These are phyloP conservation scores for Palythoa heliodiscus DNA, from an alignment of 92 coral and sea anemone species.

Conservation along the genomic window DNA sequence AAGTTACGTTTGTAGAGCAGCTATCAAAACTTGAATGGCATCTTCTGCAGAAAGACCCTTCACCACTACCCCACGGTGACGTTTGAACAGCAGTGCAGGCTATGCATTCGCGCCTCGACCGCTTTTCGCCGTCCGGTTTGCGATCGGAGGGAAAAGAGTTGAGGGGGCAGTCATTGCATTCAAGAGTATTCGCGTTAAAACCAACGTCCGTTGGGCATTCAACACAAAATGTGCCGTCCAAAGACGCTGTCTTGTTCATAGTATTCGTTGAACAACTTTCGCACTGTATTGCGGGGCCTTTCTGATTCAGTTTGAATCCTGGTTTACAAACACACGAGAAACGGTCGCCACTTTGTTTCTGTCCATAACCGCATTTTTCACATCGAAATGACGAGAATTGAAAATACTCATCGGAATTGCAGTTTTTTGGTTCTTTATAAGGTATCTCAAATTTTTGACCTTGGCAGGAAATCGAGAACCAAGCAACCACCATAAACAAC, in stretches of 20 bases:
- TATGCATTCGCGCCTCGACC: constrained; percentile 54
- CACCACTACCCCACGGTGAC: constrained; percentile 44
- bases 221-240: constrained; percentile 86
- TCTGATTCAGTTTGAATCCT: constrained; percentile 63
- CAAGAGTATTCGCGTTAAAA: constrained; percentile 52
- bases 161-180: constrained; percentile 64
- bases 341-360: constrained; percentile 51
- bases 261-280: constrained; percentile 48
- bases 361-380: constrained; percentile 61
- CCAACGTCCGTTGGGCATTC: constrained; percentile 66
- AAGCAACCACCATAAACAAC: constrained; percentile 49
- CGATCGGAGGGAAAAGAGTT: constrained; percentile 68
- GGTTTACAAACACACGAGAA: constrained; percentile 71
- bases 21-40: constrained; percentile 60
- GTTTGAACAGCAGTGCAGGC: constrained; percentile 58
- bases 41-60: constrained; percentile 58
- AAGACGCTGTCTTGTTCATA: constrained; percentile 65
- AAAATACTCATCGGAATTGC: constrained; percentile 63
- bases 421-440: constrained; percentile 59
- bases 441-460: constrained; percentile 56
- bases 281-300: constrained; percentile 51
- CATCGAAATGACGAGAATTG: constrained; percentile 75
- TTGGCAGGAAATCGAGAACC: constrained; percentile 48
- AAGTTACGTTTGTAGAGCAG: constrained; percentile 25
- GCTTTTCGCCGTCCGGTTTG: constrained; percentile 43